Conservation (phyloP, 1,140 invertebrate genomes). For the Drosophila pseudoobscura region DNA sequence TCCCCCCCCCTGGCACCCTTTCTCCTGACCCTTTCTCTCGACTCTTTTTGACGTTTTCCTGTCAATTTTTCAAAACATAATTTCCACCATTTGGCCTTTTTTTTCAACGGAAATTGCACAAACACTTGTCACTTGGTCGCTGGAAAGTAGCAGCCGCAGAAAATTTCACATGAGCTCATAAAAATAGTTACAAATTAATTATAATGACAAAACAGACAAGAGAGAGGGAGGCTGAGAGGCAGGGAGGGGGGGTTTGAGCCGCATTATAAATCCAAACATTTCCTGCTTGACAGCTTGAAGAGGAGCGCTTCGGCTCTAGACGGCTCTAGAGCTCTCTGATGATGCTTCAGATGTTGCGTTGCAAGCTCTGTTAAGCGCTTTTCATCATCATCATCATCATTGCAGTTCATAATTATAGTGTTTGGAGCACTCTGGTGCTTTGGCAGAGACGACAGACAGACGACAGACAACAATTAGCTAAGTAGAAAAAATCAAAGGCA, state of each 20-base stretch:
- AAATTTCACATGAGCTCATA: slow-evolving; percentile 80
- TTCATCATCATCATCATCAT: slow-evolving; percentile 54
- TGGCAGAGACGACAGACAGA: slow-evolving; percentile 28
- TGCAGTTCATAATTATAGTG: slow-evolving; percentile 73
- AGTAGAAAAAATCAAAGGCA: slow-evolving; percentile 75
- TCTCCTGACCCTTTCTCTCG: slow-evolving; percentile 14
- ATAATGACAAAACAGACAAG: slow-evolving; percentile 70
- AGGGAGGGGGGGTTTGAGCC: slow-evolving; percentile 1
- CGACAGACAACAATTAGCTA: slow-evolving; percentile 73
- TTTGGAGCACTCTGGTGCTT: too few species aligned
- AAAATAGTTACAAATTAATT: slow-evolving; percentile 82
- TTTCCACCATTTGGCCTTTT: slow-evolving; percentile 65
- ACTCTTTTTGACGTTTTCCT: slow-evolving; percentile 56
- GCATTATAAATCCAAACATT: slow-evolving; percentile 81
- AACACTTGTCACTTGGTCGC: slow-evolving; percentile 69
- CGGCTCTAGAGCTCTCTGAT: slow-evolving; percentile 50
- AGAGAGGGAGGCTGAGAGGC: not conserved
- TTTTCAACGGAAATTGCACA: slow-evolving; percentile 80
- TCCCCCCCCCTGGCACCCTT: not conserved
- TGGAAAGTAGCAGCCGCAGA: slow-evolving; percentile 36
- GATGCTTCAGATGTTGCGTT: slow-evolving; percentile 72
- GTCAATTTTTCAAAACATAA: slow-evolving; percentile 72
- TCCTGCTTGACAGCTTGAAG: slow-evolving; percentile 80
- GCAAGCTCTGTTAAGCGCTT: slow-evolving; percentile 48
- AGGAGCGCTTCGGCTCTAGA: slow-evolving; percentile 60